Conservation (phyloP, 2,113 vertebrate genomes). For the Gobius niger region DNA sequence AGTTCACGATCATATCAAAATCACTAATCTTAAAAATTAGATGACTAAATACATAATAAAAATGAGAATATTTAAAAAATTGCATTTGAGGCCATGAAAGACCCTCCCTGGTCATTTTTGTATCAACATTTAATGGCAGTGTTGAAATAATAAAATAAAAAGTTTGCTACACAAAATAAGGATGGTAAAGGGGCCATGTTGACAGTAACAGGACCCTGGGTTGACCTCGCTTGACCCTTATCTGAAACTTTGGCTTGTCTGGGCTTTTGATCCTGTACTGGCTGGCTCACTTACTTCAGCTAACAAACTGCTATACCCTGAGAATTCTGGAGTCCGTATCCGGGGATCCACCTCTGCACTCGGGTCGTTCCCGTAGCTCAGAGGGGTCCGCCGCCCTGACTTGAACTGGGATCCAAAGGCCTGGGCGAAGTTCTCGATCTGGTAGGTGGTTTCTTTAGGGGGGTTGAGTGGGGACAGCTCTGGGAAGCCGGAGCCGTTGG, state of each 20-base stretch:
- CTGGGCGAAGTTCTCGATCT: conserved; percentile 99
- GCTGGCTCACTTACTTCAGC: conserved; percentile 97
- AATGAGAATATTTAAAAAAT: conserved; percentile 74
- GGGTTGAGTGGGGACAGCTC: conserved; percentile 89
- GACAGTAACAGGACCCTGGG: conserved; percentile 69
- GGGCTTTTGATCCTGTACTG: conserved; percentile 98
- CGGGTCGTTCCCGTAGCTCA: conserved; percentile 89
- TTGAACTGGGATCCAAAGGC: conserved; percentile 99
- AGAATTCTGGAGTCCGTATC: conserved; percentile 99
- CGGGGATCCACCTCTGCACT: conserved; percentile 89
- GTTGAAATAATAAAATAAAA: conserved; percentile 78
- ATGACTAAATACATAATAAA: conserved; percentile 86
- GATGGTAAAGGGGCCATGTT: conserved; percentile 50
- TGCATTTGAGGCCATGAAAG: conserved; percentile 98
- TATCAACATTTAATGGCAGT: conserved; percentile 99
- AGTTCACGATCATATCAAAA: conserved; percentile 84
- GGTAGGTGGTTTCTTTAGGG: conserved; percentile 94
- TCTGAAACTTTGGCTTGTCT: conserved; percentile 99
- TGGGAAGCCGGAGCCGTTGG: conserved; percentile 86
- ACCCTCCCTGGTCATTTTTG: conserved; percentile 94
- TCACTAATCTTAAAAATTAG: conserved; percentile 86
- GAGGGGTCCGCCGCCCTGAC: conserved; percentile 94
- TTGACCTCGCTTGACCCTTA: conserved; percentile 85
- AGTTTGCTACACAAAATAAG: conserved; percentile 82
- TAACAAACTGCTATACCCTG: conserved; percentile 99